Percentiles rank a stretch among this genome's conserved stretches.
Evolutionary conservation across 2,797 vertebrate species (phyloP).

Genomic region (Darevskia mixta): DNA sequence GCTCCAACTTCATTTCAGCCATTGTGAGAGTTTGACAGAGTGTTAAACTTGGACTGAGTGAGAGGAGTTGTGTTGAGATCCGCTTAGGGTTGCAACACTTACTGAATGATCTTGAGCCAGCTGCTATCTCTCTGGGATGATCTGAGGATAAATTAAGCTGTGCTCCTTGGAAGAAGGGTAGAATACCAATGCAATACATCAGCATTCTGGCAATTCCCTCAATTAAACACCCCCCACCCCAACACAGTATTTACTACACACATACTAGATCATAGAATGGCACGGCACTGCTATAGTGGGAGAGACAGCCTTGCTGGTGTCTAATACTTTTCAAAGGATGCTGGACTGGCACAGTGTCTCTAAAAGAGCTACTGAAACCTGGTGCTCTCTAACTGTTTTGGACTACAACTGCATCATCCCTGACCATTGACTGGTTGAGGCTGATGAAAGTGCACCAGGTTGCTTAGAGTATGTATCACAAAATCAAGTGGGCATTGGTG

Average conservation of each 20-base stretch:
- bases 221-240: too few relatives aligned
- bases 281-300: not conserved
- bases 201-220: not conserved
- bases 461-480: too few relatives aligned
- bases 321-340: not conserved
- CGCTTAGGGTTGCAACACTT: not conserved
- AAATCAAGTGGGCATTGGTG: too few relatives aligned
- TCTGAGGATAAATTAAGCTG: not conserved
- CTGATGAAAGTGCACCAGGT: too few relatives aligned
- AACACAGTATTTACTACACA: too few relatives aligned
- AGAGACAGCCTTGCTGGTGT: not conserved
- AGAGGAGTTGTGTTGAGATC: not conserved
- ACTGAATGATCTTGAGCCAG: not conserved
- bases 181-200: not conserved
- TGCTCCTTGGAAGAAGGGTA: not conserved
- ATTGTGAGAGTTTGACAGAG: slow-evolving; percentile 5
- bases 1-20: not conserved
- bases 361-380: too few relatives aligned
- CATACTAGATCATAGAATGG: not conserved
- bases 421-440: too few relatives aligned
- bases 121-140: not conserved
- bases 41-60: not conserved
- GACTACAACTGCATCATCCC: too few relatives aligned
- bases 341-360: not conserved
- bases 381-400: too few relatives aligned